Conservation (phyloP, 2,888 invertebrate species). For the Philhelius pedissequus region DNA sequence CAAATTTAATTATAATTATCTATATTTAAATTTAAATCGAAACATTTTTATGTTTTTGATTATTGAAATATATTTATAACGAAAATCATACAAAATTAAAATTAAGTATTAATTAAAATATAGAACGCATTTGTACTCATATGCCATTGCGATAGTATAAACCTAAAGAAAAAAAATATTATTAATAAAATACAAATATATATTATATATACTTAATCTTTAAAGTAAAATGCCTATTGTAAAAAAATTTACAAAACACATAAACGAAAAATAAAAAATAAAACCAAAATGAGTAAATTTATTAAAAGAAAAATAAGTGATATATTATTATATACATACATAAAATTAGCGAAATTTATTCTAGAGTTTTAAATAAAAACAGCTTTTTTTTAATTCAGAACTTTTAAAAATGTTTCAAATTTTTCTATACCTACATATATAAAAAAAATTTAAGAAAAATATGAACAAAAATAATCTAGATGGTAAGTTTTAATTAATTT, state of each 20-base stretch:
- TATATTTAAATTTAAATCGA: constrained; percentile 67
- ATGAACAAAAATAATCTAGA: constrained; percentile 2
- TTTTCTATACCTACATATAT: constrained; percentile 27
- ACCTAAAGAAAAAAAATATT: constrained; percentile 15
- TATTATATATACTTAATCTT: constrained; percentile 35
- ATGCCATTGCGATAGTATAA: constrained; percentile 47
- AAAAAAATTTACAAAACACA: constrained; percentile 51
- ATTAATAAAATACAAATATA: constrained; percentile 41
- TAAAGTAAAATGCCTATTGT: constrained; percentile 44
- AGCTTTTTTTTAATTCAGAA: constrained; percentile 29
- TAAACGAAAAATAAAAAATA: constrained; percentile 39
- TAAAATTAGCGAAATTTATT: constrained; percentile 58
- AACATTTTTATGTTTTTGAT: constrained; percentile 52
- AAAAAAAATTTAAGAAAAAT: constrained; percentile 12
- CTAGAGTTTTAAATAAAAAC: constrained; percentile 26
- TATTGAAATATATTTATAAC: constrained; percentile 12
- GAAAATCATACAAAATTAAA: constrained; percentile 69
- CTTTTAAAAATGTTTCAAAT: constrained; percentile 41
- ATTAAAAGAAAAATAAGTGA: constrained; percentile 51
- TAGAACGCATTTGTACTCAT: constrained; percentile 51
- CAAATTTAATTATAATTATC: constrained; percentile 49
- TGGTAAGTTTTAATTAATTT: constrained; percentile 47
- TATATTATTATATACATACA: constrained; percentile 58
- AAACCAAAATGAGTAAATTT: constrained; percentile 60
- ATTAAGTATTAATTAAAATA: constrained; percentile 2